Conservation (phyloP, 2,797 vertebrate genomes). For the Trichosurus vulpecula region DNA sequence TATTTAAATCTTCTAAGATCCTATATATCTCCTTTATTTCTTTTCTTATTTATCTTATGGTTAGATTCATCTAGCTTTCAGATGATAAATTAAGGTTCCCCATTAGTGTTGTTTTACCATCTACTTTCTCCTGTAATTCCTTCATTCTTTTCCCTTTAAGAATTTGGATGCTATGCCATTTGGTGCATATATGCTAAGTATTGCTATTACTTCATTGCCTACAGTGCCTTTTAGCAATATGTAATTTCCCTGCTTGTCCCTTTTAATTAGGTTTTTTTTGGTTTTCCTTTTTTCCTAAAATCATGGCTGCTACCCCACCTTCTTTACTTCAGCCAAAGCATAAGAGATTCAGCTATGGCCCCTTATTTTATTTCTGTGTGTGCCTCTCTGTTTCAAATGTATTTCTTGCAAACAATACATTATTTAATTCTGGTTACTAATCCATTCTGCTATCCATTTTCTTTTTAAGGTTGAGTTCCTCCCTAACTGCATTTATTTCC, state of each 20-base stretch:
- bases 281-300: not conserved
- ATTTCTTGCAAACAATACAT: not conserved
- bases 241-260: not conserved
- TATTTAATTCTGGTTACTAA: not conserved
- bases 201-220: not conserved
- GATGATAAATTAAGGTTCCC: too few relatives aligned
- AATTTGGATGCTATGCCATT: not conserved
- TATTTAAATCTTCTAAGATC: too few relatives aligned
- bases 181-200: not conserved
- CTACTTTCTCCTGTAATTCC: not conserved
- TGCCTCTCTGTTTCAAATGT: not conserved
- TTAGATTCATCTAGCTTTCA: too few relatives aligned
- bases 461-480: not conserved
- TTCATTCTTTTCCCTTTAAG: not conserved
- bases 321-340: not conserved
- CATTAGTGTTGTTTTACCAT: too few relatives aligned
- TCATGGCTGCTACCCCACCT: fast-evolving
- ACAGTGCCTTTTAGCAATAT: not conserved
- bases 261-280: not conserved
- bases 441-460: not conserved
- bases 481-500: too few relatives aligned
- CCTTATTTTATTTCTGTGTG: not conserved
- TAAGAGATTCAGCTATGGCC: not conserved
- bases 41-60: too few relatives aligned
- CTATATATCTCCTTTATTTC: too few relatives aligned